Conservation (phyloP, 2,888 invertebrate genomes). For the Tillus elongatus region DNA sequence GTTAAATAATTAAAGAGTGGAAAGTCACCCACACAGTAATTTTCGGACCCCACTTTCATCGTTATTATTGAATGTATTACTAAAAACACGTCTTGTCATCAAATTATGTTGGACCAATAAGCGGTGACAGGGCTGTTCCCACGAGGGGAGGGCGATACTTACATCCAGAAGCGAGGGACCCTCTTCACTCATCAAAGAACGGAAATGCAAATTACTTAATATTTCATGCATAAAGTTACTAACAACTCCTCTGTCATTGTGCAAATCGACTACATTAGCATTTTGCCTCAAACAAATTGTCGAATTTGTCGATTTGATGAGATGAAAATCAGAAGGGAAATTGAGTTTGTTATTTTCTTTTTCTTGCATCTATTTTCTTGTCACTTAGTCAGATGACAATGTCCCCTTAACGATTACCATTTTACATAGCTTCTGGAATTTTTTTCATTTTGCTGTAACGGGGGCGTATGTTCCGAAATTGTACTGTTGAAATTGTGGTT, state of each 20-base stretch:
- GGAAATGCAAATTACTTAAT: conserved; percentile 20
- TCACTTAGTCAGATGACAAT: too few relatives aligned
- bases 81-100: conserved; percentile 12
- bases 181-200: conserved; percentile 15
- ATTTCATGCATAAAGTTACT: conserved; percentile 19
- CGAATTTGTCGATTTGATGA: too few relatives aligned
- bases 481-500: too few relatives aligned
- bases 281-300: conserved; percentile 1
- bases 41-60: neutral
- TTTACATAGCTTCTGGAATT: too few relatives aligned
- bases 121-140: conserved; percentile 13
- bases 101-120: conserved; percentile 16
- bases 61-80: conserved; percentile 4
- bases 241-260: too few relatives aligned
- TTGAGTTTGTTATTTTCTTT: too few relatives aligned
- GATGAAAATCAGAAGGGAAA: too few relatives aligned
- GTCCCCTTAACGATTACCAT: too few relatives aligned
- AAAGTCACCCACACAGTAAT: conserved; percentile 6
- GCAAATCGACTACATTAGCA: neutral
- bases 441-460: too few relatives aligned
- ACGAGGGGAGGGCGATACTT: conserved; percentile 16
- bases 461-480: too few relatives aligned
- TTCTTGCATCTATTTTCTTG: too few relatives aligned
- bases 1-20: conserved; percentile 2
- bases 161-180: conserved; percentile 16